Conservation (phyloP, 1,140 invertebrate genomes). For the Zaprionus taronus region DNA sequence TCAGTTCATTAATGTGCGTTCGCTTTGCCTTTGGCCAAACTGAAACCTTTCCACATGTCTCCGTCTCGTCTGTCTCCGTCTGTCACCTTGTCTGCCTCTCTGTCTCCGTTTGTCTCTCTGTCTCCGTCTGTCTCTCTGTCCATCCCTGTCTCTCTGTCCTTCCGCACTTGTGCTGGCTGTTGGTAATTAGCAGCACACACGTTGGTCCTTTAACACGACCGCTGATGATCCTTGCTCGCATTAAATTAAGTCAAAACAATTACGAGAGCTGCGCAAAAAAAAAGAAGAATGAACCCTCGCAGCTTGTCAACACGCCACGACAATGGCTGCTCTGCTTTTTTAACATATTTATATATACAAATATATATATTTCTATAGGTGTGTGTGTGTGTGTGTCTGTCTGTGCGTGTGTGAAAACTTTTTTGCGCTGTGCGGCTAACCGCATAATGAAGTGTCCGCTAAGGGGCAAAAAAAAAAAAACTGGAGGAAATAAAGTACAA, state of each 20-base stretch:
- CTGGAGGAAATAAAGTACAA: constrained; percentile 17
- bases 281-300: constrained; percentile 11
- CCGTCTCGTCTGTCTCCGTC: constrained; percentile 20
- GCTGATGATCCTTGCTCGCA: constrained; percentile 72
- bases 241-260: constrained; percentile 83
- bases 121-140: constrained; percentile 23
- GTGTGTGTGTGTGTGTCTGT: not conserved
- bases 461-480: constrained; percentile 47
- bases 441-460: constrained; percentile 70
- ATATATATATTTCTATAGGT: constrained; percentile 15
- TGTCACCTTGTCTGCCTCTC: constrained; percentile 3
- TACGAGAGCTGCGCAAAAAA: constrained; percentile 46
- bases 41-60: constrained; percentile 27
- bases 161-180: constrained; percentile 25
- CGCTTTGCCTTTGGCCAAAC: constrained; percentile 32
- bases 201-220: constrained; percentile 60
- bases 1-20: constrained; percentile 55
- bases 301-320: constrained; percentile 24
- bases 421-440: constrained; percentile 49
- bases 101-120: constrained; percentile 5
- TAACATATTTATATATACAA: constrained; percentile 40
- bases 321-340: constrained; percentile 30
- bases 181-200: constrained; percentile 79
- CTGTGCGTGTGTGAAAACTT: constrained; percentile 29
- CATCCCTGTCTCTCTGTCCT: constrained; percentile 12